Percentiles rank a stretch among this genome's conserved stretches.
Evolutionary conservation across 2,113 vertebrate species (phyloP).

Genomic region (Menidia beryllina): DNA sequence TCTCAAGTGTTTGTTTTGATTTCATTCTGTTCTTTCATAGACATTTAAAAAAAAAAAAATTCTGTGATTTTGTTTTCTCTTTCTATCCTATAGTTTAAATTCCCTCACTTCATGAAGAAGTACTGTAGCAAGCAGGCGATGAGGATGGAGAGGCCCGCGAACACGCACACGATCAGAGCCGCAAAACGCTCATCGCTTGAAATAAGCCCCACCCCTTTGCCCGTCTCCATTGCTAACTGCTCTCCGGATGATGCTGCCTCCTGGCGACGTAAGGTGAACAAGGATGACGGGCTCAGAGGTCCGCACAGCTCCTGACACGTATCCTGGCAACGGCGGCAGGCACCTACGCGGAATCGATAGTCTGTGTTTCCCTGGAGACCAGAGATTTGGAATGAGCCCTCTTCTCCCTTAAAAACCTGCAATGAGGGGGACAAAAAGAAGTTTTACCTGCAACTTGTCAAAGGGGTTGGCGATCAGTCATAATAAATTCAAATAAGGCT

Average conservation of each 20-base stretch:
- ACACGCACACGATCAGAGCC: conserved; percentile 91
- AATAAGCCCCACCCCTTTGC: conserved; percentile 86
- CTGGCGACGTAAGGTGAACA: conserved; percentile 87
- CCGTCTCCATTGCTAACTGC: conserved; percentile 71
- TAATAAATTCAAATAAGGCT: background rate
- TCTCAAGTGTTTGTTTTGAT: conserved; percentile 82
- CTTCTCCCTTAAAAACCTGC: conserved; percentile 97
- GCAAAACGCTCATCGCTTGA: conserved; percentile 96
- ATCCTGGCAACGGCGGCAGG: conserved; percentile 92
- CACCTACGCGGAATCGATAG: conserved; percentile 96
- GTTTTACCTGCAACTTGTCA: conserved; percentile 2
- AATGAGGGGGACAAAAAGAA: background rate
- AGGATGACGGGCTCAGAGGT: conserved; percentile 93
- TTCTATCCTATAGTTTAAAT: conserved; percentile 71
- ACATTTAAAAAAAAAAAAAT: conserved; percentile 53
- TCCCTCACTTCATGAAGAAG: conserved; percentile 97
- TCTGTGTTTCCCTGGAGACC: conserved; percentile 95
- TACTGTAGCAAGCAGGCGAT: conserved; percentile 98
- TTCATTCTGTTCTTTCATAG: conserved; percentile 73
- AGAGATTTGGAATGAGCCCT: conserved; percentile 91
- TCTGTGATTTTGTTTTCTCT: conserved; percentile 74
- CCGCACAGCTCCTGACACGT: conserved; percentile 94
- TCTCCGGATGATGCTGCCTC: conserved; percentile 83
- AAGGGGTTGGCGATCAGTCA: background rate
- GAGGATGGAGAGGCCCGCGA: conserved; percentile 91